Evolutionary conservation across 2,888 invertebrate genomes (phyloP), one percentile per base, ranked within the genome.

Genomic region (Thumatha senex): DNA sequence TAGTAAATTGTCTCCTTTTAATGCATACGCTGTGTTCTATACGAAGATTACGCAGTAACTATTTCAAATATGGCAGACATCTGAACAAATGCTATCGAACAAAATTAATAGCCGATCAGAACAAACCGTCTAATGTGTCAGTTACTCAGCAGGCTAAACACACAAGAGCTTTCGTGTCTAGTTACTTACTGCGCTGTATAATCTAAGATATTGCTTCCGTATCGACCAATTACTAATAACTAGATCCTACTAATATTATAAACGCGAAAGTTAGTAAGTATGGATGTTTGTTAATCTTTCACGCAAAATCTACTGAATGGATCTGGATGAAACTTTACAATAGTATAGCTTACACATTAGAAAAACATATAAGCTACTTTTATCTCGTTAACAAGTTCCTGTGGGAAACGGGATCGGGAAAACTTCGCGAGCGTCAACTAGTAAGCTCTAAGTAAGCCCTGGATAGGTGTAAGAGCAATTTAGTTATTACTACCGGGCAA

Each of bases 61-160:
- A 24, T 24, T 31, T 5, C 31, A 31, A 11, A 8, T 11, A 31
- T 31, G 8, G 48, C 35, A 43, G 49, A 46, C 62, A 55, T 61
- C 61, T 63, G 59, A 62, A 36, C 48, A 54, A 53, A 58, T 61
- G 44, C 63, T 62, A 61, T 62, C 55, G 51, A 58, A 65, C 65
- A 58, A 70, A 78, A 79, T 79, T 72, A 78, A 80, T 76, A 67
- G 58, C 69, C 67, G 57, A 69, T 78, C 78, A 76, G 55, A 70
- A 62, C 66, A 56, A 63, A 48, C 78, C 79, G 73, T 76, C 77
- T 64, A 58, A 63, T 51, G 66, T 71, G 80, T 79, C 80, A 61
- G 70, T 63, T 57, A 58, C 29, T 48, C 43, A 35, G 55, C 57
- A 63, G 56, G 70, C 51, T 40, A 62, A 56, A 51, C 53, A 49